Evolutionary conservation across 2,797 vertebrate genomes (phyloP), one percentile per base, ranked within the genome.

Genomic region (Apogon talboti): DNA sequence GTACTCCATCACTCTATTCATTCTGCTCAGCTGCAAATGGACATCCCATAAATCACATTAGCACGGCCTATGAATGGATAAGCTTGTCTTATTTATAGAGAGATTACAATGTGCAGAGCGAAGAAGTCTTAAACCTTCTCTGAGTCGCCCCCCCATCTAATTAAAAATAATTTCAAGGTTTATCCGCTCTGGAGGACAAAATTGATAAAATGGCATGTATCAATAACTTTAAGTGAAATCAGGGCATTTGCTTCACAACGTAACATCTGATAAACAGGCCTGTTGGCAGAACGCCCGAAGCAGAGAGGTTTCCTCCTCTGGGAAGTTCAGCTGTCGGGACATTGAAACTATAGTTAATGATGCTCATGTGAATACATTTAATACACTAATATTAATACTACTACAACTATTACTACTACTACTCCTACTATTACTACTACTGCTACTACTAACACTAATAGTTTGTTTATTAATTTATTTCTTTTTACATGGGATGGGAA

Each of bases 41-140:
- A 90, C 80, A 65, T 66, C 61, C 62, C 71, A 88, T 89, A 85
- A 91, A 89, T 92, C 84, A 87, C 64, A 79, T 84, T 74, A 82
- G 77, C 42, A 9, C 59, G 71, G 67, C 70, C 62, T 40, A 19
- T 62, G 80, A 65, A 66, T 11, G 55, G 64, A 65, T 16, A 46
- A 15, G 35, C 28, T 30, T 13, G 53, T 45, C 21, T 66, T 80
- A 76, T 78, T 82, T 70, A 74, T 63, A 70, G 33, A 66, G 52
- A 50, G 8, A 58, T 57, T n/a, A 54, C 64, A 47, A 45, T 18
- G 30, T 0, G 41, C 53, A 52, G 42, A 53, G 49, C 11, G 28
- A 30, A 47, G 55, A 56, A 47, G 40, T 35, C 40, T 46, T 66
- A 44, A 65, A 19, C 28, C 30, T 5, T 33, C 15, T 21, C 28